Evolutionary conservation across 2,888 invertebrate genomes (phyloP), one percentile per base, ranked within the genome.

Genomic region (Nesidiocoris tenuis): DNA sequence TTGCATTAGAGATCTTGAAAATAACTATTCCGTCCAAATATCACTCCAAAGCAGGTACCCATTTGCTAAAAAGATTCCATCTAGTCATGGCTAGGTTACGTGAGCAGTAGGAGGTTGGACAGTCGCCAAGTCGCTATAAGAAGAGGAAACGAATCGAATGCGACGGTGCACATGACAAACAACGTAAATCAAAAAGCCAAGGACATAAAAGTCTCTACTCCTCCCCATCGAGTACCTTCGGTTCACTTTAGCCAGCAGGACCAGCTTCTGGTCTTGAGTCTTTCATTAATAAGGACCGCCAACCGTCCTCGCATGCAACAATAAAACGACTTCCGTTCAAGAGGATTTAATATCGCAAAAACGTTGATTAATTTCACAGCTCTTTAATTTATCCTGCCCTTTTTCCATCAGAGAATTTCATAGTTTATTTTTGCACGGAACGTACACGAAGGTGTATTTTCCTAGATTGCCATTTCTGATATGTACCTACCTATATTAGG

Each of bases 161-260:
- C 67, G 67, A 67, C 22, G 54, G 67, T 56, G 39, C 67, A 54
- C 67, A 39, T 67, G 54, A 54, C 67, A 67, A 67, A 67, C 67
- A 67, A 67, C 67, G 55, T 67, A 67, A 67, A 67, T 67, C 67
- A 67, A 67, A 65, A 24, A 24, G 19, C 65, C 55, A 67, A 54
- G 67, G 67, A 39, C 39, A 12, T 39, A 39, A 39, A 39, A 39
- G 39, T 39, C 12, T 39, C 39, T 39, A 39, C 39, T 12, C 39
- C 39, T 12, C 12, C 12, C 39, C n/a, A n/a, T n/a, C n/a, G n/a
- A n/a, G n/a, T 39, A 39, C 39, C 39, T n/a, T 39, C 39, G 39
- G n/a, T 12, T 39, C 39, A 39, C 5, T 39, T 39, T 39, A 39
- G 39, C 39, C 39, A 39, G 39, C 39, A 39, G 39, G 39, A 39